Conservation (phyloP, 2,888 invertebrate species). For the Leistus spinibarbis region DNA sequence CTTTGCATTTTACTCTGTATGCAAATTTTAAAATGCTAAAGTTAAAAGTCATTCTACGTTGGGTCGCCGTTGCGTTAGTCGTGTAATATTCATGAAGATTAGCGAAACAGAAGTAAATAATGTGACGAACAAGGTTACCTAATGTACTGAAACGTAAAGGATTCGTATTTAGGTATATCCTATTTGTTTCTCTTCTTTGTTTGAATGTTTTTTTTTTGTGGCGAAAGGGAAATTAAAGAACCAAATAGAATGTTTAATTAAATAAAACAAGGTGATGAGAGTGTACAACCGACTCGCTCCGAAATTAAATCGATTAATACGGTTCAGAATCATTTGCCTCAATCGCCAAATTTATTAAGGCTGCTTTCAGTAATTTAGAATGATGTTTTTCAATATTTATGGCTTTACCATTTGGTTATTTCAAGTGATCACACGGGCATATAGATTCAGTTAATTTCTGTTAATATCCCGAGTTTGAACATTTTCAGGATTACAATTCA, state of each 20-base stretch:
- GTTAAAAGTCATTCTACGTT: constrained; percentile 19
- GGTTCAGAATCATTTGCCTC: neutral
- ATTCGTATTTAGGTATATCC: neutral
- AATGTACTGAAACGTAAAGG: neutral
- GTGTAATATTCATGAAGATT: constrained; percentile 31
- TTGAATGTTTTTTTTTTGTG: no score
- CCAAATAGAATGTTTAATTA: neutral
- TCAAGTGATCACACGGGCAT: no score
- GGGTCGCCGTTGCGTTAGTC: neutral
- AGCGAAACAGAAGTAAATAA: constrained; percentile 16
- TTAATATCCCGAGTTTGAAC: no score
- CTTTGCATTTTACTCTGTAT: constrained; percentile 31
- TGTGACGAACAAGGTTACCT: neutral
- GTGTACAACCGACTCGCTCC: neutral
- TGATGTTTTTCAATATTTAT: no score
- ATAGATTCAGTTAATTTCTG: no score
- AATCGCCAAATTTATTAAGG: neutral
- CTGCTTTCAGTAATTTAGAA: no score
- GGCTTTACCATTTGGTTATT: no score
- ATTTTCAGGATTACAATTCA: no score
- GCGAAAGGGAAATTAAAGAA: neutral
- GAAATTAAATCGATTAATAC: neutral
- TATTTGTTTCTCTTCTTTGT: no score
- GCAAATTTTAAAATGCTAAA: constrained; percentile 29
- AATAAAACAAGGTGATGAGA: neutral